Evolutionary conservation across 2,888 invertebrate species (phyloP).

Genomic region (Zaprionus lineosus): DNA sequence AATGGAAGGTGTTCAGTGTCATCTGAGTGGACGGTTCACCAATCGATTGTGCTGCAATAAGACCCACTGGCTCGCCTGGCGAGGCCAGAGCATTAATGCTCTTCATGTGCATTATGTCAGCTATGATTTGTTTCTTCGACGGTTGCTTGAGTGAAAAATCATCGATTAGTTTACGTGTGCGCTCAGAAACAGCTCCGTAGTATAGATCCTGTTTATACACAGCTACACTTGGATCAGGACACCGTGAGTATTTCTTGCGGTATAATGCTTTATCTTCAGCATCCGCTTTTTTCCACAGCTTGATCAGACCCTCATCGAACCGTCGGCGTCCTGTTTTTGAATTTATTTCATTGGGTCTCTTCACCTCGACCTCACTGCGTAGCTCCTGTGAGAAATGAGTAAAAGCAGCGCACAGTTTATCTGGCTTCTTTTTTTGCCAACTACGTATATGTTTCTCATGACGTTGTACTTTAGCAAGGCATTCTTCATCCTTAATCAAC

Average conservation of each 20-base stretch:
- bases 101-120: slow-evolving; percentile 89
- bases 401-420: slow-evolving; percentile 84
- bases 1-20: slow-evolving; percentile 99
- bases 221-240: slow-evolving; percentile 90
- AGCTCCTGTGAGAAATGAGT: slow-evolving; percentile 85
- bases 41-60: slow-evolving; percentile 98
- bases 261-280: slow-evolving; percentile 84
- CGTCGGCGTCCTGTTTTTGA: slow-evolving; percentile 85
- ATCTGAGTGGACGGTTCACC: slow-evolving; percentile 99
- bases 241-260: slow-evolving; percentile 83
- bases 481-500: slow-evolving; percentile 85
- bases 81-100: slow-evolving; percentile 89
- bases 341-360: slow-evolving; percentile 83
- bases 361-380: slow-evolving; percentile 83
- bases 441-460: slow-evolving; percentile 85
- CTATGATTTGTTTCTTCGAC: slow-evolving; percentile 83
- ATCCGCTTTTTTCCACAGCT: slow-evolving; percentile 87
- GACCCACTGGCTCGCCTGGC: slow-evolving; percentile 96
- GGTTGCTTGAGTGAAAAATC: slow-evolving; percentile 84
- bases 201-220: slow-evolving; percentile 88
- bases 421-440: slow-evolving; percentile 85
- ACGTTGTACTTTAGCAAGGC: slow-evolving; percentile 84
- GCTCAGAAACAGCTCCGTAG: slow-evolving; percentile 93
- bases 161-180: slow-evolving; percentile 87
- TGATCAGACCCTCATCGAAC: slow-evolving; percentile 85